Evolutionary conservation across 2,888 invertebrate species (phyloP).

Genomic region (Dendrolimus pini): DNA sequence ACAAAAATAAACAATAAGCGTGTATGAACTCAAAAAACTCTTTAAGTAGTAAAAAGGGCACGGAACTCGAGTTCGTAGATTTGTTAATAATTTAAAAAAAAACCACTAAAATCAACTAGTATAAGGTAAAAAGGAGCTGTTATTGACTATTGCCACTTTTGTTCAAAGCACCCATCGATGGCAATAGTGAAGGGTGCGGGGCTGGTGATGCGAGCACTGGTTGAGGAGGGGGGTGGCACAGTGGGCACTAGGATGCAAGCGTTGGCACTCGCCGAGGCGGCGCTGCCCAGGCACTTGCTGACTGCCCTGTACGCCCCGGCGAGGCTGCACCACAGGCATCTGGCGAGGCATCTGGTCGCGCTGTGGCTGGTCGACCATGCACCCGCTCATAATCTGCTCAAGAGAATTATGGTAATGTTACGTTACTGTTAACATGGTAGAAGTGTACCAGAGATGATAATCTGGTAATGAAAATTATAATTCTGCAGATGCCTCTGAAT

Average conservation of each 20-base stretch:
- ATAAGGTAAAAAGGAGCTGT: too few relatives aligned
- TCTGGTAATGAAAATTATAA: too few relatives aligned
- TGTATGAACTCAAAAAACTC: too few relatives aligned
- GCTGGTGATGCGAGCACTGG: slow-evolving; percentile 96
- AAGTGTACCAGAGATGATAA: too few relatives aligned
- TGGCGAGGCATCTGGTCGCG: slow-evolving; percentile 93
- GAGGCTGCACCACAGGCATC: slow-evolving; percentile 90
- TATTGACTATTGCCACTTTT: too few relatives aligned
- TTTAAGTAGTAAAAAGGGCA: too few relatives aligned
- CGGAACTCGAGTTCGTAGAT: too few relatives aligned
- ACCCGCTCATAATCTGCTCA: slow-evolving; percentile 92
- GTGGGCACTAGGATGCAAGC: slow-evolving; percentile 97
- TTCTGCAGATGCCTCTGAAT: too few relatives aligned
- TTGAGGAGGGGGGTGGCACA: slow-evolving; percentile 96
- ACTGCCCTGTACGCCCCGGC: slow-evolving; percentile 94
- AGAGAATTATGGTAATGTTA: slow-evolving; percentile 82
- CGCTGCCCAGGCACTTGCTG: slow-evolving; percentile 93
- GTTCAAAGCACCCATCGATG: slow-evolving; percentile 91
- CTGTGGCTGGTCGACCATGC: slow-evolving; percentile 98
- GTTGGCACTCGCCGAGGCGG: slow-evolving; percentile 96
- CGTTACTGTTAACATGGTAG: too few relatives aligned
- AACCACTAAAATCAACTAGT: too few relatives aligned
- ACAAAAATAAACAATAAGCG: too few relatives aligned
- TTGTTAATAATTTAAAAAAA: too few relatives aligned
- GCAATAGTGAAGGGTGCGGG: slow-evolving; percentile 99